Evolutionary conservation across 2,797 vertebrate genomes (phyloP), one percentile per base, ranked within the genome.

Genomic region (Eutrigla gurnardus): DNA sequence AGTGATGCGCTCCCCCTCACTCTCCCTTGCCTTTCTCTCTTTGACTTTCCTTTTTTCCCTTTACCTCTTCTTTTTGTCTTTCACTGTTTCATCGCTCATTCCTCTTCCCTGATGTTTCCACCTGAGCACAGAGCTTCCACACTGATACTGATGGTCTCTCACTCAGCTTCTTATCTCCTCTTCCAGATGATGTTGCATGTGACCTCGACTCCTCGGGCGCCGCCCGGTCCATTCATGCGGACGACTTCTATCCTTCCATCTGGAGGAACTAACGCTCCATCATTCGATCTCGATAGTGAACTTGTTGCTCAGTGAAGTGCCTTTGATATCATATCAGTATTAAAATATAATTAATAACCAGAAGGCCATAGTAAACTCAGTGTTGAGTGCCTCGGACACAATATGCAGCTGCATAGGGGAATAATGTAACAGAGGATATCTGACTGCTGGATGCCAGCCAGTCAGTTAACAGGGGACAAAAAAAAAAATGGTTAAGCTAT

Each of bases 111-210:
- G 40, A 7, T 42, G 40, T 10, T 25, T 25, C 25, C 25, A 25
- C 25, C 25, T 25, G 25, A 25, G 25, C 25, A 25, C 25, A 25
- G 25, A 25, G 25, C 25, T 25, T 25, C 25, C 25, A 25, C 25
- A 25, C 1, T 25, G 25, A 25, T 25, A 25, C 43, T 42, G 40
- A 7, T 42, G 40, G 1, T 17, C 53, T 40, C 40, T 25, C 53
- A 1, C 36, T 59, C 45, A 3, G 65, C 60, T 50, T 54, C 73
- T 54, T 64, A 53, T 71, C 73, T 11, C 35, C 12, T 55, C 66
- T 49, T 70, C 65, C 63, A 71, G 49, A 62, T 66, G 60, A 64
- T 50, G 46, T 3, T 17, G 64, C 52, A n/a, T 39, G 45, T 13
- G 18, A 13, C 50, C 39, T 43, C 65, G 45, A 13, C 45, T 46